phyloP scores from a whole-genome alignment of 2,888 invertebrate genomes.

The Cosmia trapezina region DNA sequence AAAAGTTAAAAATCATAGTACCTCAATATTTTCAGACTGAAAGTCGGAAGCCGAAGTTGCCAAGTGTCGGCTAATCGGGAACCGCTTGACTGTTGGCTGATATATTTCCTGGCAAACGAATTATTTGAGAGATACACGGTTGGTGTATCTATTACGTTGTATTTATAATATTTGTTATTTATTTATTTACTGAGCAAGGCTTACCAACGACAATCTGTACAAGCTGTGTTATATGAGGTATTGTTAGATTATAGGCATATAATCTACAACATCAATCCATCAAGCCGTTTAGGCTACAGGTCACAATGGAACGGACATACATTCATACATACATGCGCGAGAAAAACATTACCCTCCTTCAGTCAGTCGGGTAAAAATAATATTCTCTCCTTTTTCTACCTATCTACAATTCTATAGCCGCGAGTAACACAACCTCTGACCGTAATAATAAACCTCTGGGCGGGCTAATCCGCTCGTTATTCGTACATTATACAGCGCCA shows the following conservation, averaged over 20 bases:
- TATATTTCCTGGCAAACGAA: constrained; percentile 40
- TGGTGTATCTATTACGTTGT: not conserved
- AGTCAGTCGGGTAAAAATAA: not conserved
- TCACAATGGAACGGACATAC: too few species aligned
- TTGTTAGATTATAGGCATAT: too few species aligned
- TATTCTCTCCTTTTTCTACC: not conserved
- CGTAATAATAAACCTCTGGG: constrained; percentile 37
- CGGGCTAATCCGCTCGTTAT: constrained; percentile 53
- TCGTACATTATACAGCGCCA: constrained; percentile 38
- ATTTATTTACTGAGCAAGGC: not conserved
- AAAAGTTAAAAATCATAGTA: not conserved
- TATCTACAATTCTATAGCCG: not conserved
- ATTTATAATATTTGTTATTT: not conserved
- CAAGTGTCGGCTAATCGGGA: constrained; percentile 14
- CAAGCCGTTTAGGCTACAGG: too few species aligned
- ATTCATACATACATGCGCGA: too few species aligned
- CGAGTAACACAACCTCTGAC: constrained; percentile 4
- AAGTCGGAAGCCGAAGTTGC: constrained; percentile 22
- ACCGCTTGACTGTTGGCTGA: constrained; percentile 11
- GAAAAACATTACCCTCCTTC: too few species aligned
- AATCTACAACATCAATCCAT: too few species aligned
- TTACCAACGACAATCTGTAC: too few species aligned
- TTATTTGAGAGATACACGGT: constrained; percentile 4
- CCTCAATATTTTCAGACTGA: not conserved
- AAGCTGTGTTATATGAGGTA: too few species aligned